Evolutionary conservation across 2,888 invertebrate genomes (phyloP), one percentile per base, ranked within the genome.

Genomic region (Troides oblongomaculatus): DNA sequence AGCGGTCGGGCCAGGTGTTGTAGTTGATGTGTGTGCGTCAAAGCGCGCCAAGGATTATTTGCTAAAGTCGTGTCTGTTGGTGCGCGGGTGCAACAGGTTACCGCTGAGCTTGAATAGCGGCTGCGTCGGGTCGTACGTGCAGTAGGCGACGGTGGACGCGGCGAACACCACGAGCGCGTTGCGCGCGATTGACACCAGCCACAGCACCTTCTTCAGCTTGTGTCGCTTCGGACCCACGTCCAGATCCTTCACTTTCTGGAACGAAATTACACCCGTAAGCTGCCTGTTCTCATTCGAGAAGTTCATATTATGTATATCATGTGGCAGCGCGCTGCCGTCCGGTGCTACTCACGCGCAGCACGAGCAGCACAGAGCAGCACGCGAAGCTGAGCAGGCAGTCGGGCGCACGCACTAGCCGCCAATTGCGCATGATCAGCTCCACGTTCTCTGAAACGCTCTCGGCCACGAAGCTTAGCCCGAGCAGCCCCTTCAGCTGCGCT

Each of bases 121-220:
- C 0, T 87, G 79, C 58, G 82, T 84, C 0, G 90, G 85, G 72
- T 93, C 93, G 78, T 92, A 87, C 77, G 93, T 87, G 66, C 84
- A 68, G 84, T 87, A 96, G 0, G 96, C 95, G 74, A 95, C 81
- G 2, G 93, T 73, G 0, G 95, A 93, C 14, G 95, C 94, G 18
- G 94, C 84, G 58, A 96, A 82, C 43, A 97, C 96, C 50, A 96
- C 93, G 21, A 97, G 82, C 21, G 97, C 97, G 88, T 98, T 97
- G 74, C 97, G 94, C 2, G 95, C 94, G 75, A 97, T 96, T 17
- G 96, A 95, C 30, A 96, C 76, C 73, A 96, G 93, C 96, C 97
- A 97, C 18, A 96, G 83, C 5, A 89, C 73, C 81, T 94, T 95
- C 77, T 94, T 93, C 12, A 94, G 66, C 4, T 76, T 71, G 59